Conservation (phyloP, 2,797 vertebrate genomes). For the Anisognathus igniventris region DNA sequence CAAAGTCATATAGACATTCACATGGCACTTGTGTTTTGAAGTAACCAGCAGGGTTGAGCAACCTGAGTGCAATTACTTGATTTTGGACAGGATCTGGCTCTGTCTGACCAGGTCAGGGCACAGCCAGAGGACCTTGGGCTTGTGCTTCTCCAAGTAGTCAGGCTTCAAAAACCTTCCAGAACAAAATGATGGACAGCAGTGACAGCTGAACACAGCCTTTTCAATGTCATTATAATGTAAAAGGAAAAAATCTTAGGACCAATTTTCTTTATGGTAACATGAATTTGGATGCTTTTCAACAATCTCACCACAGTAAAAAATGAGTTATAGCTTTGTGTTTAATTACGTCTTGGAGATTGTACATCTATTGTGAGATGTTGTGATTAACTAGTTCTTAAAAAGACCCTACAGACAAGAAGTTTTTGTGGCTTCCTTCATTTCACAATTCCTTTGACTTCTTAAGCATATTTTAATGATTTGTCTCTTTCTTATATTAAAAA, state of each 20-base stretch:
- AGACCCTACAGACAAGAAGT: background rate
- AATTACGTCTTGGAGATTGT: slow-evolving; percentile 40
- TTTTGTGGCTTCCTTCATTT: slow-evolving; percentile 51
- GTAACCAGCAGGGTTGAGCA: slow-evolving; percentile 26
- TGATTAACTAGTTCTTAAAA: slow-evolving; percentile 10
- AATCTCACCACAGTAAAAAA: slow-evolving; percentile 12
- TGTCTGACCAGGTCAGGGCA: slow-evolving; percentile 23
- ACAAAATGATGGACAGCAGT: background rate
- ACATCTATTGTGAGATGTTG: slow-evolving; percentile 26
- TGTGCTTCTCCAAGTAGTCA: background rate
- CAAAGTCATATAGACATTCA: slow-evolving; percentile 33
- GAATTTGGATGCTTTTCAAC: slow-evolving; percentile 54
- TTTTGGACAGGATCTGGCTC: background rate
- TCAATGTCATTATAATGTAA: slow-evolving; percentile 27
- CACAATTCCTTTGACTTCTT: slow-evolving; percentile 39
- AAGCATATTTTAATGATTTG: slow-evolving; percentile 16
- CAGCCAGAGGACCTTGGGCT: background rate
- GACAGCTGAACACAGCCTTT: slow-evolving; percentile 34
- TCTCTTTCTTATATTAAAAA: background rate
- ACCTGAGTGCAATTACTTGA: background rate
- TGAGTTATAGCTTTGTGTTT: slow-evolving; percentile 34
- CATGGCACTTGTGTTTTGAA: slow-evolving; percentile 33
- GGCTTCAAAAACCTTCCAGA: slow-evolving; percentile 2
- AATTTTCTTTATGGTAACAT: slow-evolving; percentile 47
- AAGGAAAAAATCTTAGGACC: slow-evolving; percentile 27